Conservation (phyloP, 2,888 invertebrate species). For the Pegoplata infirma region DNA sequence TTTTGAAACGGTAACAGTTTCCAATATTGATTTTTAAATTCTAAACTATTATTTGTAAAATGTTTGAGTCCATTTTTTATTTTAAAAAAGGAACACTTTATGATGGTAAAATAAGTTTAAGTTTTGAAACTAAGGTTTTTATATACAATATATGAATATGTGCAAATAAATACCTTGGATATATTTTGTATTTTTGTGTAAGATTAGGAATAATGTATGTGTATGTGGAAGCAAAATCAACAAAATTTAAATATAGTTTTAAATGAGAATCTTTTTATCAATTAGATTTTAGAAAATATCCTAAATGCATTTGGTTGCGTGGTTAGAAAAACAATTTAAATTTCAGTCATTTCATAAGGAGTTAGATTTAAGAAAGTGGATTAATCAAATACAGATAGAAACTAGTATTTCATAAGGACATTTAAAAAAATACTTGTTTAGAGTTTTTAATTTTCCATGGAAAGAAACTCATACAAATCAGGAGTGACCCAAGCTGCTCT, state of each 20-base stretch:
- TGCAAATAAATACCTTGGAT: conserved; percentile 37
- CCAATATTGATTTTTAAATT: no score
- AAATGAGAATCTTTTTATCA: conserved; percentile 15
- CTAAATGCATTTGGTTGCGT: conserved; percentile 12
- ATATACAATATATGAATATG: background rate
- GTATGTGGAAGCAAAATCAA: conserved; percentile 6
- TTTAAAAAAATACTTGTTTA: no score
- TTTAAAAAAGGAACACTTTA: background rate
- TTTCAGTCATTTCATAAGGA: background rate
- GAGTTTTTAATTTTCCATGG: no score
- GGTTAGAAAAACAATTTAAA: background rate
- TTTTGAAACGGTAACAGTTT: no score
- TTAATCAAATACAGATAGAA: no score
- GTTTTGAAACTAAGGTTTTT: conserved; percentile 27
- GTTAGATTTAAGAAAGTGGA: no score
- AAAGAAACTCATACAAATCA: no score
- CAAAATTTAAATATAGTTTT: conserved; percentile 23
- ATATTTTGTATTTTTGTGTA: conserved; percentile 41
- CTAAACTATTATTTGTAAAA: conserved; percentile 3
- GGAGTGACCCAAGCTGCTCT: no score
- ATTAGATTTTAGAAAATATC: conserved; percentile 38
- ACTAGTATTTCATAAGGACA: no score
- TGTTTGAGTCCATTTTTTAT: conserved; percentile 5
- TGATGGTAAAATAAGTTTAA: conserved; percentile 22
- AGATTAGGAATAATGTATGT: conserved; percentile 25